Evolutionary conservation across 2,113 vertebrate genomes (phyloP).

Genomic region (Archocentrus centrarchus): DNA sequence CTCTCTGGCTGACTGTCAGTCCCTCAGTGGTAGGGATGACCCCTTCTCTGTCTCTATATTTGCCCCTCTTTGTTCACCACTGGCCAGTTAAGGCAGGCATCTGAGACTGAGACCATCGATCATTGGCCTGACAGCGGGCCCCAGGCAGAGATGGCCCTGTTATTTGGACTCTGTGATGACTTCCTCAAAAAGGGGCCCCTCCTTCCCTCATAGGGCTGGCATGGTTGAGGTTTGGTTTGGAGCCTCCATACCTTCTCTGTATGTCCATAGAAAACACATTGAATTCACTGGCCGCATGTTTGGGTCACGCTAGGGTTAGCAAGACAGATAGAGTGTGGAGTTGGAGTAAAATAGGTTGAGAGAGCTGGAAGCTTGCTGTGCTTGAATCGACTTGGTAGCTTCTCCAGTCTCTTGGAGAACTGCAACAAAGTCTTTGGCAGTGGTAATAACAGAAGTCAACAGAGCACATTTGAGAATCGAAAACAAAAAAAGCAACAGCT

Average conservation of each 20-base stretch:
- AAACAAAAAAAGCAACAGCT: slow-evolving; percentile 47
- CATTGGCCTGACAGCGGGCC: slow-evolving; percentile 79
- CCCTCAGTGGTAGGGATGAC: slow-evolving; percentile 69
- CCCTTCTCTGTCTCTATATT: slow-evolving; percentile 77
- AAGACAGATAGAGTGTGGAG: slow-evolving; percentile 73
- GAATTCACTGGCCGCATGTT: slow-evolving; percentile 69
- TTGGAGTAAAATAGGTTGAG: slow-evolving; percentile 57
- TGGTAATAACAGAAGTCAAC: slow-evolving; percentile 35
- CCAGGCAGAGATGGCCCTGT: slow-evolving; percentile 77
- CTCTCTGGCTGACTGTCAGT: slow-evolving; percentile 52
- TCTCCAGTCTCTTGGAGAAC: slow-evolving; percentile 23
- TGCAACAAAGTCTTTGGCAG: slow-evolving; percentile 48
- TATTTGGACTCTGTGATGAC: slow-evolving; percentile 79
- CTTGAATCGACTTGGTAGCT: slow-evolving; percentile 58
- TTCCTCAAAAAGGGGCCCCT: slow-evolving; percentile 76
- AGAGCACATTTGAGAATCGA: slow-evolving; percentile 36
- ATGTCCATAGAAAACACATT: slow-evolving; percentile 72
- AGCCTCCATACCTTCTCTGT: slow-evolving; percentile 69
- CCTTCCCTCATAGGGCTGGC: slow-evolving; percentile 73
- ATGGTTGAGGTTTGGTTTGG: slow-evolving; percentile 80
- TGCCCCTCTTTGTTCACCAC: slow-evolving; percentile 78
- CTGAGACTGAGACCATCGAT: slow-evolving; percentile 74
- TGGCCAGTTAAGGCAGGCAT: slow-evolving; percentile 71
- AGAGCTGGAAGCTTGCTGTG: slow-evolving; percentile 46
- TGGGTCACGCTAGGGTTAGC: slow-evolving; percentile 73